A percentile compares a stretch with the other conserved stretches of the same genome.
phyloP scores from a whole-genome alignment of 2,113 vertebrate species.

The Chaetodon trifascialis region DNA sequence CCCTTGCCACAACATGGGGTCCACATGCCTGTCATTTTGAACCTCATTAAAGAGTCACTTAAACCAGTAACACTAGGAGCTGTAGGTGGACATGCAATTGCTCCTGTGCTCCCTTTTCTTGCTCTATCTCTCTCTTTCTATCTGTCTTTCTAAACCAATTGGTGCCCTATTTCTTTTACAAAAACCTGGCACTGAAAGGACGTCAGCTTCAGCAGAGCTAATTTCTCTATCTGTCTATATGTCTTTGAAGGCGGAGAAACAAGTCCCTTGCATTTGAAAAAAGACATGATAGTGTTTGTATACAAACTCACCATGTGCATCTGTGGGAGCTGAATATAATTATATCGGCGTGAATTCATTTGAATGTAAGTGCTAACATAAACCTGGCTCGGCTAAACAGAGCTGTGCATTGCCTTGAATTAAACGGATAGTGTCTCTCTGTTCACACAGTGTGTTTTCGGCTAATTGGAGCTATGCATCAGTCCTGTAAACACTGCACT shows the following conservation, averaged over 20 bases:
- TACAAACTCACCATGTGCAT: slow-evolving; percentile 40
- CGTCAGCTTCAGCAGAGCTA: slow-evolving; percentile 17
- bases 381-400: slow-evolving; percentile 53
- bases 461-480: slow-evolving; percentile 46
- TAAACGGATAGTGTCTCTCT: slow-evolving; percentile 22
- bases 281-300: slow-evolving; percentile 34
- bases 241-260: slow-evolving; percentile 36
- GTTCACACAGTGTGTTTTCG: slow-evolving; percentile 18
- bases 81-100: slow-evolving; percentile 57
- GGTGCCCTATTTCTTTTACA: slow-evolving; percentile 17
- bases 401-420: slow-evolving; percentile 36
- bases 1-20: slow-evolving; percentile 78
- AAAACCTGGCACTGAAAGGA: slow-evolving; percentile 23
- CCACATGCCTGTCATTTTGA: slow-evolving; percentile 82
- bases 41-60: slow-evolving; percentile 84
- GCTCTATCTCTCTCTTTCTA: slow-evolving; percentile 37
- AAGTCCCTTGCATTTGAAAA: slow-evolving; percentile 17
- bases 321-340: slow-evolving; percentile 46
- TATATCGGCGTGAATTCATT: slow-evolving; percentile 37
- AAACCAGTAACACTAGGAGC: slow-evolving; percentile 78
- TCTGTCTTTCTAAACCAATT: slow-evolving; percentile 23
- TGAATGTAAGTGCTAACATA: slow-evolving; percentile 65
- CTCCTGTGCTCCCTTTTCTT: slow-evolving; percentile 33
- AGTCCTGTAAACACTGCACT: slow-evolving; percentile 24
- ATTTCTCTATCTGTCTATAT: slow-evolving; percentile 31